Conservation (phyloP, 2,888 invertebrate species). For the Cephus runcator region DNA sequence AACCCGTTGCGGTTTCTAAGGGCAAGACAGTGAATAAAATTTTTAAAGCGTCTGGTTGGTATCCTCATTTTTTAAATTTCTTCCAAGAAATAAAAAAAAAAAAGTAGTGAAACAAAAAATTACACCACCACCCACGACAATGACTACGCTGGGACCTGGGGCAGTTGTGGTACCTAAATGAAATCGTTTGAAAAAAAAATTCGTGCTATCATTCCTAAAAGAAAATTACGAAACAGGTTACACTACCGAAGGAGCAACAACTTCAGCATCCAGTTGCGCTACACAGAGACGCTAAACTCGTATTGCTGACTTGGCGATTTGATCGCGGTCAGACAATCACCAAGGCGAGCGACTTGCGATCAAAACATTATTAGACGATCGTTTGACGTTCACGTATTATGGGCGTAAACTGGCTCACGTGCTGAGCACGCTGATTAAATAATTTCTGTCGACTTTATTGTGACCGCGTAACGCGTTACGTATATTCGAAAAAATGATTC, state of each 20-base stretch:
- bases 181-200: not conserved
- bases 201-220: not conserved
- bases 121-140: not conserved
- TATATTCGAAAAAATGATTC: not conserved
- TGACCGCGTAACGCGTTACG: not conserved
- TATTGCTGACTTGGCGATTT: not conserved
- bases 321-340: conserved; percentile 17
- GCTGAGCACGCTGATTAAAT: not conserved
- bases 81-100: conserved; percentile 12
- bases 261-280: not conserved
- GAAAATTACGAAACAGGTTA: not conserved
- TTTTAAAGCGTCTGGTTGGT: conserved; percentile 25
- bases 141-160: not conserved
- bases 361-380: conserved; percentile 33
- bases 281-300: not conserved
- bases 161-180: not conserved
- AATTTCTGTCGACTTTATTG: not conserved
- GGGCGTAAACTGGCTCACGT: not conserved
- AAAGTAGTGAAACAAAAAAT: not conserved
- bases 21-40: conserved; percentile 23
- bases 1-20: conserved; percentile 29
- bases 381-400: conserved; percentile 12
- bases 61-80: conserved; percentile 26
- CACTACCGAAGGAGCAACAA: not conserved
- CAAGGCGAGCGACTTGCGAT: conserved; percentile 38